Evolutionary conservation across 2,113 vertebrate genomes (phyloP).

Genomic region (Triplophysa tibetana): DNA sequence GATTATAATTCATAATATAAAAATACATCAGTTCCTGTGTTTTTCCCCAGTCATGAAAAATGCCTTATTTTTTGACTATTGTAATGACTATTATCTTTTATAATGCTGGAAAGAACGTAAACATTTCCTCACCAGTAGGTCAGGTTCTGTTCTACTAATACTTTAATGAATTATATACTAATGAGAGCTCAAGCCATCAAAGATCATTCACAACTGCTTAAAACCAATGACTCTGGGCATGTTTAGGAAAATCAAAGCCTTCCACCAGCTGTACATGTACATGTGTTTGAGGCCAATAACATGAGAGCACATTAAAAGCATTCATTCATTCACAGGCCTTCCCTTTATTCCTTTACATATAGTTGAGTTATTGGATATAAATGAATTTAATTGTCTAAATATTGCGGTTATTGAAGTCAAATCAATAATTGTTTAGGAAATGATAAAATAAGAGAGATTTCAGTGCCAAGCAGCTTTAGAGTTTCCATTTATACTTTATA

Average conservation of each 20-base stretch:
- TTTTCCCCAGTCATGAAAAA: too few species aligned
- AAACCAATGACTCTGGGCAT: constrained; percentile 47
- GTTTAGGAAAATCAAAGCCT: constrained; percentile 55
- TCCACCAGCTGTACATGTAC: constrained; percentile 44
- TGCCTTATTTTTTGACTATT: too few species aligned
- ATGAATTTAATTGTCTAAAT: background rate
- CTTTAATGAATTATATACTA: constrained; percentile 38
- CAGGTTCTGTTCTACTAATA: background rate
- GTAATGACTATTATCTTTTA: too few species aligned
- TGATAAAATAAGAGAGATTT: background rate
- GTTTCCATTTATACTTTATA: constrained; percentile 1
- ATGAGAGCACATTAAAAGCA: constrained; percentile 34
- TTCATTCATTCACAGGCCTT: background rate
- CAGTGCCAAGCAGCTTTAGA: background rate
- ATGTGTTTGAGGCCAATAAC: constrained; percentile 39
- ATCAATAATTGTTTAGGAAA: background rate
- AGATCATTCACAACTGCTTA: constrained; percentile 51
- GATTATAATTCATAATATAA: too few species aligned
- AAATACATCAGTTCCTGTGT: too few species aligned
- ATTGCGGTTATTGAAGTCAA: background rate
- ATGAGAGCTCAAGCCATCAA: constrained; percentile 2
- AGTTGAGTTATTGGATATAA: background rate
- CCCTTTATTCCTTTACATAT: background rate
- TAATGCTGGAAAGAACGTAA: too few species aligned
- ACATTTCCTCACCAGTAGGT: too few species aligned